phyloP scores from a whole-genome alignment of 2,888 invertebrate genomes.

The Clepsis dumicolana region DNA sequence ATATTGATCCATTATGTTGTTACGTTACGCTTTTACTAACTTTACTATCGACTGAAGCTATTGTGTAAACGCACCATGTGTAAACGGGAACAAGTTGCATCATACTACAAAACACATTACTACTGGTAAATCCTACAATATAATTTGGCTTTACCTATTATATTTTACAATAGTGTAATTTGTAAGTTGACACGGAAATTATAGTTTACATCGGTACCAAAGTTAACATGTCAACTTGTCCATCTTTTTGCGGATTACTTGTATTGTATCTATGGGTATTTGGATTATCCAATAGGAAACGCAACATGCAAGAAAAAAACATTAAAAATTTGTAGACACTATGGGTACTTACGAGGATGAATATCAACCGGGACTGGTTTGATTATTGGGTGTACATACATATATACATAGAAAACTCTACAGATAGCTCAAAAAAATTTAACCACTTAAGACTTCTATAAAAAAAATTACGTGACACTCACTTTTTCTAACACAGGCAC shows the following conservation, averaged over 20 bases:
- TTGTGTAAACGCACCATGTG: conserved; percentile 33
- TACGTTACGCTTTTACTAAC: not conserved
- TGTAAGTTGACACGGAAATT: conserved; percentile 15
- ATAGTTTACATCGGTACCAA: not conserved
- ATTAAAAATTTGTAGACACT: too few relatives aligned
- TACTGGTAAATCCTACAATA: conserved; percentile 8
- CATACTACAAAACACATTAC: conserved; percentile 15
- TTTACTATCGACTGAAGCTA: not conserved
- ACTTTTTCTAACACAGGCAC: conserved; percentile 83
- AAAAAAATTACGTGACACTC: not conserved
- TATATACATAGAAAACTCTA: too few relatives aligned
- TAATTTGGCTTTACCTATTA: conserved; percentile 21
- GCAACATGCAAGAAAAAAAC: not conserved
- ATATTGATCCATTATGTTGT: conserved; percentile 13
- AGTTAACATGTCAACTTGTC: conserved; percentile 14
- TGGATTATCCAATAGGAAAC: not conserved
- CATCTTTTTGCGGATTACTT: conserved; percentile 12
- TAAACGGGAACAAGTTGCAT: conserved; percentile 29
- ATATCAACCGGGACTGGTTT: not conserved
- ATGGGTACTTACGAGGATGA: too few relatives aligned
- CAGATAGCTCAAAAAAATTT: too few relatives aligned
- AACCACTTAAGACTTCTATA: too few relatives aligned
- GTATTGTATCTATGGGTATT: not conserved
- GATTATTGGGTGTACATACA: not conserved
- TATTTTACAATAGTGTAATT: conserved; percentile 22